Conservation (phyloP, 1,140 invertebrate genomes). For the Littorina saxatilis region DNA sequence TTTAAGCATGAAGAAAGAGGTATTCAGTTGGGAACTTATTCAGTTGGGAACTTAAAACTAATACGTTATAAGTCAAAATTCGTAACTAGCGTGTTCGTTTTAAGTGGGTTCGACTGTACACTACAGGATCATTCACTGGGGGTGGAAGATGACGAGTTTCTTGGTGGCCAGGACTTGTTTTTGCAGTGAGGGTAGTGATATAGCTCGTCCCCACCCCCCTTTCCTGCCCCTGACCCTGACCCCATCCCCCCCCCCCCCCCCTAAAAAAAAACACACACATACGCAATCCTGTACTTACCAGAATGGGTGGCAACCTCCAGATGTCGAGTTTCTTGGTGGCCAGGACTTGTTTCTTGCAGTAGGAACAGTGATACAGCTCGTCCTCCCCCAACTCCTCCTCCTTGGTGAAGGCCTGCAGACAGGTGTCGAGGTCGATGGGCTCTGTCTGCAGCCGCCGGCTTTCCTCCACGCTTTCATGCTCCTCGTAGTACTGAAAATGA, state of each 20-base stretch:
- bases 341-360: slow-evolving; percentile 87
- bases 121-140: too few species aligned
- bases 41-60: too few species aligned
- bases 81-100: too few species aligned
- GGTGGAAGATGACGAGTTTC: slow-evolving; percentile 92
- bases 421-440: slow-evolving; percentile 86
- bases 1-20: too few species aligned
- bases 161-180: slow-evolving; percentile 89
- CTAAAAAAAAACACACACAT: slow-evolving; percentile 1
- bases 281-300: slow-evolving; percentile 80
- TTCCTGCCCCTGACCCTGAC: slow-evolving; percentile 88
- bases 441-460: slow-evolving; percentile 84
- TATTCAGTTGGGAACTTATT: too few species aligned
- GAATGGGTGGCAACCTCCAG: slow-evolving; percentile 90
- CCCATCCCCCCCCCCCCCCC: too few species aligned
- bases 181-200: slow-evolving; percentile 91
- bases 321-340: slow-evolving; percentile 93
- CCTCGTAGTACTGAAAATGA: slow-evolving; percentile 80
- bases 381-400: slow-evolving; percentile 87
- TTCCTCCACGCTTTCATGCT: slow-evolving; percentile 84
- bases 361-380: slow-evolving; percentile 89
- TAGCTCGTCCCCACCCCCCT: slow-evolving; percentile 85
- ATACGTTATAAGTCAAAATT: too few species aligned
- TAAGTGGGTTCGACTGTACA: too few species aligned
- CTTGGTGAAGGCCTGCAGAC: slow-evolving; percentile 89